Conservation (phyloP, 1,140 invertebrate genomes). For the Drosophila ananassae region DNA sequence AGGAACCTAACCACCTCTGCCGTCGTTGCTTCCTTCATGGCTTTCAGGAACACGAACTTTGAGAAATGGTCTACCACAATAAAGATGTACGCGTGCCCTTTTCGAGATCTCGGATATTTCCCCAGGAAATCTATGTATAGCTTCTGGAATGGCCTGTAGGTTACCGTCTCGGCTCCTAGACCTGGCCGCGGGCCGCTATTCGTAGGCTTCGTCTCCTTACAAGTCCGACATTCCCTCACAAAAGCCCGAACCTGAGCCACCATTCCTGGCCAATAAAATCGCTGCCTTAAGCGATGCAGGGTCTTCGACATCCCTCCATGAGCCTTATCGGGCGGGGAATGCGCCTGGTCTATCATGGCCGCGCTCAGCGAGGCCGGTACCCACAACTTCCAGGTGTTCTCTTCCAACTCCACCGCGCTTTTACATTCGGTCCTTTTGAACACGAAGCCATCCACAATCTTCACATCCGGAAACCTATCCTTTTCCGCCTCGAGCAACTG, state of each 20-base stretch:
- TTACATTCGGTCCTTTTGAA: not conserved
- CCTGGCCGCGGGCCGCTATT: too few relatives aligned
- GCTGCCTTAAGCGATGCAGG: not conserved
- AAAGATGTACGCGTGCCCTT: conserved; percentile 9
- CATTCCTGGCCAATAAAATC: not conserved
- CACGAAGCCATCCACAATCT: not conserved
- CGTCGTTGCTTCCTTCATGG: too few relatives aligned
- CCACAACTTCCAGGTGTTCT: not conserved
- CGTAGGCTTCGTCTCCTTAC: too few relatives aligned
- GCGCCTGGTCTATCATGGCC: too few relatives aligned
- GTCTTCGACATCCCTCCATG: too few relatives aligned
- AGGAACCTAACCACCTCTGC: not conserved
- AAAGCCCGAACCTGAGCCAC: too few relatives aligned
- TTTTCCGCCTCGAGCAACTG: not conserved
- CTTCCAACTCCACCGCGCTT: not conserved
- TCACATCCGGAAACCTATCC: not conserved
- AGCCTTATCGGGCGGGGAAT: too few relatives aligned
- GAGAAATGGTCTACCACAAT: too few relatives aligned
- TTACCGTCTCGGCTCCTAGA: too few relatives aligned
- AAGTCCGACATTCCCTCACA: too few relatives aligned
- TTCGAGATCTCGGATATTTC: not conserved
- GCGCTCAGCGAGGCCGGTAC: too few relatives aligned
- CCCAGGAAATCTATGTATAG: conserved; percentile 1
- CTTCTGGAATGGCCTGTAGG: not conserved
- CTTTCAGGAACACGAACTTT: too few relatives aligned